Evolutionary conservation across 2,888 invertebrate species (phyloP).

Genomic region (Eupithecia pulchellata): DNA sequence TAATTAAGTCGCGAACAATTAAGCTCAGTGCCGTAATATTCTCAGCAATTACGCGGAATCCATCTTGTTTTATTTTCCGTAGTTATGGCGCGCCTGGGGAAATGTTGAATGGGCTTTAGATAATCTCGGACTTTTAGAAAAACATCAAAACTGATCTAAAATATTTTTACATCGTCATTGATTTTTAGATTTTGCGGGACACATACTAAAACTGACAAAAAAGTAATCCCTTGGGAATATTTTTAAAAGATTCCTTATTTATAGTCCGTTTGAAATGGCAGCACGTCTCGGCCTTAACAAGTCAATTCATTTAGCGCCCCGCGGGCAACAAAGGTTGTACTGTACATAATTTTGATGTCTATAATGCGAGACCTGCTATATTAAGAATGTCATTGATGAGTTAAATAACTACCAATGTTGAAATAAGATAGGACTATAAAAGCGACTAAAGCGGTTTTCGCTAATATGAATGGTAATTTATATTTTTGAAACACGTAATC

Average conservation of each 20-base stretch:
- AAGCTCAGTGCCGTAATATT: constrained; percentile 84
- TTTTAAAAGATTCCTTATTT: no score
- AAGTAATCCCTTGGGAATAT: no score
- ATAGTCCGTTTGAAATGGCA: no score
- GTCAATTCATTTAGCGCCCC: background rate
- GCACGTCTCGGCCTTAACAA: background rate
- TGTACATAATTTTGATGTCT: no score
- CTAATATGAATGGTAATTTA: background rate
- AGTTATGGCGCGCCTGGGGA: constrained; percentile 23
- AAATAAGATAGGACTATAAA: background rate
- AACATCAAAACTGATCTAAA: no score
- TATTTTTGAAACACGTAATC: background rate
- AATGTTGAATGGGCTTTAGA: constrained; percentile 19
- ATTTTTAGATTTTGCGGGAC: no score
- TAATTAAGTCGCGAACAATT: constrained; percentile 86
- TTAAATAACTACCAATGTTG: background rate
- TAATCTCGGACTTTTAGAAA: background rate
- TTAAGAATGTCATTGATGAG: background rate
- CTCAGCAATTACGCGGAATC: constrained; percentile 84
- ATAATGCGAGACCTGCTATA: background rate
- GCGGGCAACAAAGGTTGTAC: background rate
- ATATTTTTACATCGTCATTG: no score
- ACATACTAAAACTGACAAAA: no score
- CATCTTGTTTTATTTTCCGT: constrained; percentile 79
- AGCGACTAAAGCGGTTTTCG: background rate